Evolutionary conservation across 1,140 invertebrate species (phyloP), one percentile per base, ranked within the genome.

Genomic region (Drosophila biarmipes): DNA sequence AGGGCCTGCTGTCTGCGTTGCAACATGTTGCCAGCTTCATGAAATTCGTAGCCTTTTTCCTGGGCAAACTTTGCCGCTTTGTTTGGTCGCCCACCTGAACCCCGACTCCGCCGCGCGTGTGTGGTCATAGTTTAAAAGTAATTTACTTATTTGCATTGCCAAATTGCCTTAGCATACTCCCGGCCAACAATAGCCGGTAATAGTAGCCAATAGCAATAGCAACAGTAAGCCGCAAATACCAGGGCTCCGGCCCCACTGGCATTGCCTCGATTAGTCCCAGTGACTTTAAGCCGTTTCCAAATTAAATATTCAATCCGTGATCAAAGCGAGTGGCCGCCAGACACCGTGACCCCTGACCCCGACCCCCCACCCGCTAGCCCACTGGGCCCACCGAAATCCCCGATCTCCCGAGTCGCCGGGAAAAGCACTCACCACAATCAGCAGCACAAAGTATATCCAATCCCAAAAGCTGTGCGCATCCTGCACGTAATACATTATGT

Each of bases 391-490:
- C 11, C 31, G n/a, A 48, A n/a, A 24, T 14, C 19, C 7, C 0
- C 45, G 12, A 45, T 24, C 24, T 24, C 24, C 24, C 24, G 3
- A 24, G 24, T 24, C 24, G 3, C 24, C 24, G 24, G 24, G 24
- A 24, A 21, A 45, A 45, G 17, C 71, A 95, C 97, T 96, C 95
- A 99, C 98, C 93, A 99, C 99, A 95, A 99, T 99, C 49, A 99
- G 94, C 63, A 99, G 94, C 43, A 99, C 98, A 93, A 99, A 99
- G 93, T 99, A 99, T 73, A 99, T 98, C 98, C 98, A 99, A 92
- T 99, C 98, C 99, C 99, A 99, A 92, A 99, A 99, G 48, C 98
- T 99, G 93, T 99, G 99, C 57, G 98, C 98, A 92, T 99, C 99
- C 94, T 99, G 99, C 77, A 92, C 91, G 85, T 92, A 92, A 91